These are phyloP conservation scores for Charaxes varanes DNA, from an alignment of 1,140 invertebrate species.

Conservation along the genomic window DNA sequence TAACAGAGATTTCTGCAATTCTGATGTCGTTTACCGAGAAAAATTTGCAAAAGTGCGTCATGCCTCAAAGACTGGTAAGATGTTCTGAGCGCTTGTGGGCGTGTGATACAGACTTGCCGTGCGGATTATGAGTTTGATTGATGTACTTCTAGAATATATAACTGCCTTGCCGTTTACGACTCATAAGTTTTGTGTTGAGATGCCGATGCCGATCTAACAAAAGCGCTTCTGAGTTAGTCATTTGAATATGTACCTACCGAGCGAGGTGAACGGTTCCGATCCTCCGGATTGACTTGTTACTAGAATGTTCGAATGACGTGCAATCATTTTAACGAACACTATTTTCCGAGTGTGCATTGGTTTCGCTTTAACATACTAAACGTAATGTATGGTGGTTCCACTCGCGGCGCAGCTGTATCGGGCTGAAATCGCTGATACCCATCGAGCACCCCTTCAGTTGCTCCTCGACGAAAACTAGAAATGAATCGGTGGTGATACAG, in stretches of 20 bases:
- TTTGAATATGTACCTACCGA: slow-evolving; percentile 66
- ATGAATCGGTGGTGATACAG: slow-evolving; percentile 64
- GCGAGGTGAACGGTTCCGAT: slow-evolving; percentile 26
- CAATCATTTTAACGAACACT: slow-evolving; percentile 58
- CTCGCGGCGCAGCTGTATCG: slow-evolving; percentile 68
- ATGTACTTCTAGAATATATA: slow-evolving; percentile 65
- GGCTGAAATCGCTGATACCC: slow-evolving; percentile 61
- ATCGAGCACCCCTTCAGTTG: slow-evolving; percentile 70
- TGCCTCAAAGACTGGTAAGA: slow-evolving; percentile 56
- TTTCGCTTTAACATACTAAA: slow-evolving; percentile 72
- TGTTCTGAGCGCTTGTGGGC: slow-evolving; percentile 47
- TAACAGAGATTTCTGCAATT: slow-evolving; percentile 62
- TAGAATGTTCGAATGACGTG: slow-evolving; percentile 68
- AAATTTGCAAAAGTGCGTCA: slow-evolving; percentile 42
- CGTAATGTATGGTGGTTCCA: slow-evolving; percentile 65
- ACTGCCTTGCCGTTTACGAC: slow-evolving; percentile 61
- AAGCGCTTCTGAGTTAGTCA: slow-evolving; percentile 58
- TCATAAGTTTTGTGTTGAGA: slow-evolving; percentile 68
- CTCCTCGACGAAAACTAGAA: slow-evolving; percentile 62
- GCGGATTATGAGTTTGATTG: slow-evolving; percentile 65
- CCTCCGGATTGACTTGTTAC: slow-evolving; percentile 22
- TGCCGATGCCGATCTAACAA: slow-evolving; percentile 69
- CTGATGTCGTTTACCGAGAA: slow-evolving; percentile 45
- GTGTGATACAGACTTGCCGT: slow-evolving; percentile 53
- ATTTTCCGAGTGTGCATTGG: slow-evolving; percentile 69